Evolutionary conservation across 2,797 vertebrate species (phyloP).

Genomic region (Helarctos malayanus): DNA sequence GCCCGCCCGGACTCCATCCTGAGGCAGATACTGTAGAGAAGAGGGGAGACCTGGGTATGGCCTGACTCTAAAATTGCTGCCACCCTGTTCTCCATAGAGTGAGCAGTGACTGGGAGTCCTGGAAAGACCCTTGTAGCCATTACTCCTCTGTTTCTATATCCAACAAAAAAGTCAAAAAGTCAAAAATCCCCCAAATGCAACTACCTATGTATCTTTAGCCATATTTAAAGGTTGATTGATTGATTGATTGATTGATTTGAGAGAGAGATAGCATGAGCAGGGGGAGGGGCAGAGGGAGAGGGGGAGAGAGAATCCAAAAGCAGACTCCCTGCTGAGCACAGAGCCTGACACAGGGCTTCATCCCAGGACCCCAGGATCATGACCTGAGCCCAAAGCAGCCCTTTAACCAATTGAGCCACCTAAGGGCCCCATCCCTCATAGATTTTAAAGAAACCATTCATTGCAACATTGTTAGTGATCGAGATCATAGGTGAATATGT

Average conservation of each 20-base stretch:
- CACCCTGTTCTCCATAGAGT: background rate
- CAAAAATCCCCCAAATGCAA: background rate
- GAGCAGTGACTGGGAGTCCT: background rate
- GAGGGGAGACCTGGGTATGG: background rate
- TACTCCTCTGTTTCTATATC: background rate
- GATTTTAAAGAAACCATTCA: slow-evolving; percentile 2
- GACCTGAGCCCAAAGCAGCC: background rate
- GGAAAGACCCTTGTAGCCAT: background rate
- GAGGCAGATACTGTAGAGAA: background rate
- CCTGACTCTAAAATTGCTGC: background rate
- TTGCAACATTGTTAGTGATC: background rate
- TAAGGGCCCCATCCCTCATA: background rate
- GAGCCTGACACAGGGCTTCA: background rate
- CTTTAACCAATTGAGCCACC: background rate
- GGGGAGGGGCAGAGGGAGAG: background rate
- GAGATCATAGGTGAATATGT: background rate
- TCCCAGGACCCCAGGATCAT: background rate
- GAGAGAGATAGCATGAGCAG: background rate
- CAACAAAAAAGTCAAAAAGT: background rate
- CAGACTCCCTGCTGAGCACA: background rate
- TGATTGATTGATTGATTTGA: background rate
- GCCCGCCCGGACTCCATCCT: background rate
- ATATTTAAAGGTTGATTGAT: background rate
- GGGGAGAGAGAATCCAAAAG: background rate
- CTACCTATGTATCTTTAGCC: background rate